Conservation (phyloP, 2,888 invertebrate genomes). For the Diploptera punctata region DNA sequence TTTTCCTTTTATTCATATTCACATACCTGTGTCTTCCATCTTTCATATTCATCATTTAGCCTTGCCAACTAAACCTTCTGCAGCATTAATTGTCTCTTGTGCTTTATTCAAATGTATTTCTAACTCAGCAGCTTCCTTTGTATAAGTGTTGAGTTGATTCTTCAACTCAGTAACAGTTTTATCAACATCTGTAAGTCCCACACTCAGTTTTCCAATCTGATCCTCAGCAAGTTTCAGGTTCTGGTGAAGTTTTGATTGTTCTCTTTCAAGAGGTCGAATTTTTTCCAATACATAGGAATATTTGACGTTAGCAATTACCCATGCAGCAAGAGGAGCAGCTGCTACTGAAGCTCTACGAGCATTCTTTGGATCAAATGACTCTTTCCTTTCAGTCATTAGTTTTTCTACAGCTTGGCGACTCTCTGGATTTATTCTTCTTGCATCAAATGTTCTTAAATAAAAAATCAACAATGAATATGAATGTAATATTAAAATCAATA, state of each 20-base stretch:
- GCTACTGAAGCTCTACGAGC: constrained; percentile 94
- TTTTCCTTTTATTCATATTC: too few relatives aligned
- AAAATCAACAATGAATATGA: too few relatives aligned
- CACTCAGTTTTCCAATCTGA: constrained; percentile 78
- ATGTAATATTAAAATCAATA: too few relatives aligned
- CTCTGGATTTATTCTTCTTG: constrained; percentile 81
- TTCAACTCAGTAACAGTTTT: constrained; percentile 80
- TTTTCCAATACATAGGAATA: constrained; percentile 92
- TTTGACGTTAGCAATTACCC: constrained; percentile 96
- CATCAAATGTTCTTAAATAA: constrained; percentile 91
- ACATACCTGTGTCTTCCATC: constrained; percentile 81
- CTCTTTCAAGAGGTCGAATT: constrained; percentile 86
- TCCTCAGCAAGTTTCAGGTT: constrained; percentile 68
- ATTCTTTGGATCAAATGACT: constrained; percentile 87
- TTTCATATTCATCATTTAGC: constrained; percentile 84
- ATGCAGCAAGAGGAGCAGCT: constrained; percentile 94
- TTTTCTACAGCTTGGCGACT: constrained; percentile 85
- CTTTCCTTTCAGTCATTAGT: constrained; percentile 76
- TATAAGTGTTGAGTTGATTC: constrained; percentile 80
- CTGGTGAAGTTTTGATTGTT: constrained; percentile 65
- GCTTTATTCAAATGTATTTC: constrained; percentile 83
- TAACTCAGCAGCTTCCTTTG: constrained; percentile 93
- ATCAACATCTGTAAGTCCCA: constrained; percentile 81
- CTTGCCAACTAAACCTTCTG: constrained; percentile 84
- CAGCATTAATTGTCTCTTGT: constrained; percentile 76